Conservation (phyloP, 1,140 invertebrate species). For the Diprion similis region DNA sequence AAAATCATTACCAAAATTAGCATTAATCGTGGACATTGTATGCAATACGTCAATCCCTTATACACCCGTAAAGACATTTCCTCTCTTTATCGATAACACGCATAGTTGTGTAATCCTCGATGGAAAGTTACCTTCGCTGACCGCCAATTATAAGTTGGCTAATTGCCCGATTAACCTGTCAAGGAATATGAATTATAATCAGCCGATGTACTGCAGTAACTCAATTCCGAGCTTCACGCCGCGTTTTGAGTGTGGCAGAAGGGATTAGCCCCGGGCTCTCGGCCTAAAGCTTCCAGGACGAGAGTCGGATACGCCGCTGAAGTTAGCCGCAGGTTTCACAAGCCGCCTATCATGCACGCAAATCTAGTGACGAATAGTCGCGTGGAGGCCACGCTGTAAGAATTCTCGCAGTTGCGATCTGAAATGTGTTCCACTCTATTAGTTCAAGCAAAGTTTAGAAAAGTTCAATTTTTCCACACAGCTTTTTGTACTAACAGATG, state of each 20-base stretch:
- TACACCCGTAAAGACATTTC: not conserved
- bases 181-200: conserved; percentile 1
- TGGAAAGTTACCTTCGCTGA: not conserved
- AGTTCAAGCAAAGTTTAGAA: too few species aligned
- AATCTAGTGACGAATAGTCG: too few species aligned
- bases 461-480: too few species aligned
- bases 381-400: too few species aligned
- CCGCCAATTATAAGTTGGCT: conserved; percentile 7
- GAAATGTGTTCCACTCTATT: too few species aligned
- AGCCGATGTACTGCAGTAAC: not conserved
- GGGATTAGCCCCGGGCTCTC: not conserved
- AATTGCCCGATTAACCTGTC: conserved; percentile 7
- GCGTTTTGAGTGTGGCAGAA: not conserved
- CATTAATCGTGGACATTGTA: too few species aligned
- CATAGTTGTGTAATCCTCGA: not conserved
- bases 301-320: not conserved
- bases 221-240: not conserved
- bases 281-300: not conserved
- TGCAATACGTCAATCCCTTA: too few species aligned
- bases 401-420: too few species aligned
- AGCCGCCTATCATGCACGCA: too few species aligned
- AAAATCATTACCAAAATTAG: too few species aligned
- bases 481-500: too few species aligned
- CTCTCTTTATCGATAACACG: not conserved
- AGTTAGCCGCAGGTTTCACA: too few species aligned